phyloP scores from a whole-genome alignment of 2,113 vertebrate genomes.

The Orthonyx spaldingii region DNA sequence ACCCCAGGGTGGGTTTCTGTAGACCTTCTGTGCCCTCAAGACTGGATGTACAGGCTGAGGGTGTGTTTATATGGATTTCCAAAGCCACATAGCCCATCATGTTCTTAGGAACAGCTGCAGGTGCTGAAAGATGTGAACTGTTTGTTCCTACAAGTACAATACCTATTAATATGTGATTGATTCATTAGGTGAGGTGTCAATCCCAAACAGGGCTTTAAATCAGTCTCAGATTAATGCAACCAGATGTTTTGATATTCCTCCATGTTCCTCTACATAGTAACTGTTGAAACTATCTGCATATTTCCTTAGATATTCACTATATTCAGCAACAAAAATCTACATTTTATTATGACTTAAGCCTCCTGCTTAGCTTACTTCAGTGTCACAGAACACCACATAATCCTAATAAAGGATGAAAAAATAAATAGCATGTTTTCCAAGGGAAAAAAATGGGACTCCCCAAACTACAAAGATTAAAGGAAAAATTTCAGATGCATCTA shows the following conservation, averaged over 20 bases:
- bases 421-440: neutral
- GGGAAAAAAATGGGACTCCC: neutral
- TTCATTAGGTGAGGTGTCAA: neutral
- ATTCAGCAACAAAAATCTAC: neutral
- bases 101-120: neutral
- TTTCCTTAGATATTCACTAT: neutral
- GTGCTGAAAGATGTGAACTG: neutral
- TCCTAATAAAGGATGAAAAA: neutral
- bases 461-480: neutral
- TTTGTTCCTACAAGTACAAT: neutral
- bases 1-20: neutral
- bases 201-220: neutral
- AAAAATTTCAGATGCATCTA: neutral
- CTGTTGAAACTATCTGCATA: neutral
- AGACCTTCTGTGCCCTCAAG: neutral
- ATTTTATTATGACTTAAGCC: neutral
- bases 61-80: neutral
- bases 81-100: neutral
- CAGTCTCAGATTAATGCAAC: neutral
- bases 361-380: neutral
- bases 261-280: neutral
- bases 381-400: neutral
- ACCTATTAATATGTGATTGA: neutral
- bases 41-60: neutral
- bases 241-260: neutral